A percentile compares a stretch with the other conserved stretches of the same genome.
These are phyloP conservation scores for Ditula angustiorana DNA, from an alignment of 2,888 invertebrate genomes.

Conservation along the genomic window DNA sequence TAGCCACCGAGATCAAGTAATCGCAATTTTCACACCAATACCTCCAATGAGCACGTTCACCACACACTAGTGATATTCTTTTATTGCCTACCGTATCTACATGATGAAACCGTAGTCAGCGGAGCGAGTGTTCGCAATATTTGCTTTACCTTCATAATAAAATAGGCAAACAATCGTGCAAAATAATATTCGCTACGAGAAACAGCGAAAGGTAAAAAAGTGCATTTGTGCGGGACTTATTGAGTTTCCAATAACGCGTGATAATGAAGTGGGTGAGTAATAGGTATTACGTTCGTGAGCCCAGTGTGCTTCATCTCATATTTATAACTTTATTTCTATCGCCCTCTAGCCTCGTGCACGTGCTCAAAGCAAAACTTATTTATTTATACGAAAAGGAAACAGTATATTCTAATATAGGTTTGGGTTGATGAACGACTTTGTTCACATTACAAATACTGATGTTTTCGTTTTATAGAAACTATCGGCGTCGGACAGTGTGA, in stretches of 20 bases:
- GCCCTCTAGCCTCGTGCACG: slow-evolving; percentile 51
- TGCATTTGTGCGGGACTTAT: slow-evolving; percentile 61
- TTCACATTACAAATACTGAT: slow-evolving; percentile 38
- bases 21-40: slow-evolving; percentile 21
- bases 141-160: slow-evolving; percentile 58
- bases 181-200: slow-evolving; percentile 47
- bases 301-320: slow-evolving; percentile 62
- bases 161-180: slow-evolving; percentile 53
- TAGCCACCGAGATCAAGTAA: slow-evolving; percentile 20
- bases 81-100: slow-evolving; percentile 50
- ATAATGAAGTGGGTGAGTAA: slow-evolving; percentile 66
- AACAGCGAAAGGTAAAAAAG: slow-evolving; percentile 54
- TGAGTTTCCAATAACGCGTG: slow-evolving; percentile 70
- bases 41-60: slow-evolving; percentile 22
- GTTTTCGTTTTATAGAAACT: slow-evolving; percentile 41
- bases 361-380: slow-evolving; percentile 50
- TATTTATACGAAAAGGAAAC: slow-evolving; percentile 48
- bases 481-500: slow-evolving; percentile 34
- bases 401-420: slow-evolving; percentile 43
- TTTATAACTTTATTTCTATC: slow-evolving; percentile 70
- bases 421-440: slow-evolving; percentile 38
- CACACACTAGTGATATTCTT: slow-evolving; percentile 39
- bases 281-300: slow-evolving; percentile 52
- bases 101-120: slow-evolving; percentile 51
- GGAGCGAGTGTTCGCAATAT: slow-evolving; percentile 50